phyloP scores from a whole-genome alignment of 2,113 vertebrate genomes.

The Hydrolagus affinis region DNA sequence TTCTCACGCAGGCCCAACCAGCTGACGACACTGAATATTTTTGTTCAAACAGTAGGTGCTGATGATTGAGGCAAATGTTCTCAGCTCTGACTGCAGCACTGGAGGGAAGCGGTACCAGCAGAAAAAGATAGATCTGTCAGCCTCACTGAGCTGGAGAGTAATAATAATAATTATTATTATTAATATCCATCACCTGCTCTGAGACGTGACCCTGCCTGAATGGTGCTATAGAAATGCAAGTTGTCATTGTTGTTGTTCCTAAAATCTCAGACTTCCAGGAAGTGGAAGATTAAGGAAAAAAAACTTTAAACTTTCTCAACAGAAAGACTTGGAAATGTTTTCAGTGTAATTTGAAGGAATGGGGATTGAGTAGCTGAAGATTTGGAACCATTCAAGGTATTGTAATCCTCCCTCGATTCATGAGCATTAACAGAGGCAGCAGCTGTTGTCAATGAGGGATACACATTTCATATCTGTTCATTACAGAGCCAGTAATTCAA shows the following conservation, averaged over 20 bases:
- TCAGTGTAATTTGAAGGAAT: background rate
- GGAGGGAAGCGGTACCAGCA: background rate
- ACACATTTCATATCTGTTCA: background rate
- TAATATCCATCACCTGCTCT: no score
- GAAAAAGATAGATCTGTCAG: background rate
- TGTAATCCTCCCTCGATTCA: background rate
- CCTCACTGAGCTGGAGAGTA: no score
- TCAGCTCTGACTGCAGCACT: background rate
- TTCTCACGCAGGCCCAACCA: background rate
- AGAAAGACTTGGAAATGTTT: background rate
- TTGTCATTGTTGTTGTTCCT: no score
- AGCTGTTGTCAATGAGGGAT: background rate
- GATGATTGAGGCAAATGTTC: constrained; percentile 23
- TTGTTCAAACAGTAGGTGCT: constrained; percentile 27
- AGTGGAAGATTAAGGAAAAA: background rate
- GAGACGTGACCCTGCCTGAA: no score
- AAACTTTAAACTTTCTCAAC: background rate
- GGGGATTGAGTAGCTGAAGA: background rate
- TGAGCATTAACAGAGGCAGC: background rate
- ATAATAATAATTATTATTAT: no score
- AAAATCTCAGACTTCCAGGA: background rate
- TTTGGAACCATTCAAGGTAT: background rate
- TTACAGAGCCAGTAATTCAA: background rate
- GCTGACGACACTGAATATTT: constrained; percentile 30
- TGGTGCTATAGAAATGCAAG: no score